phyloP scores from a whole-genome alignment of 2,888 invertebrate species.

The Oligia latruncula region DNA sequence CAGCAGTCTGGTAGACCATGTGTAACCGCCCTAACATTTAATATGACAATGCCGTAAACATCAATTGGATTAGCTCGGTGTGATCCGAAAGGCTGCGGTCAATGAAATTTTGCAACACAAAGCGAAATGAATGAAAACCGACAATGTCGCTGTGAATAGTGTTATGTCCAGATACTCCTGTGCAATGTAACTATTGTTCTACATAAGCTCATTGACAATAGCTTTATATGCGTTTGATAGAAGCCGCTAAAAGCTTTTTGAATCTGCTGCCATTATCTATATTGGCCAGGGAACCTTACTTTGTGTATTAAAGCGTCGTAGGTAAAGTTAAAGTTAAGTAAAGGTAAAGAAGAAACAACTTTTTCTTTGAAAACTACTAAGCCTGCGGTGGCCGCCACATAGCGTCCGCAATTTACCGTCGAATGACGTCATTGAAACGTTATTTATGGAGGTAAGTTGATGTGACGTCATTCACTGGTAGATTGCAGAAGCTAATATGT shows the following conservation, averaged over 20 bases:
- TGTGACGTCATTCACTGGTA: not conserved
- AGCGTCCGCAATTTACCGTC: not conserved
- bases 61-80: slow-evolving; percentile 47
- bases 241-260: slow-evolving; percentile 3
- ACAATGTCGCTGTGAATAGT: slow-evolving; percentile 36
- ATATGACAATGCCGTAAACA: slow-evolving; percentile 33
- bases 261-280: not conserved
- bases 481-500: not conserved
- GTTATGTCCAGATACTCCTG: slow-evolving; percentile 12
- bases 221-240: not conserved
- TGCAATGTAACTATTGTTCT: slow-evolving; percentile 8
- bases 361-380: not conserved
- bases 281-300: not conserved
- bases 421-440: not conserved
- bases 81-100: slow-evolving; percentile 44
- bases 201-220: not conserved
- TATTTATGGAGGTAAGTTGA: not conserved
- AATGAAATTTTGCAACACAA: slow-evolving; percentile 47
- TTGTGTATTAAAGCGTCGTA: not conserved
- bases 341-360: too few species aligned
- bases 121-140: slow-evolving; percentile 39
- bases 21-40: slow-evolving; percentile 6
- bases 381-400: not conserved
- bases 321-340: not conserved
- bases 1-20: too few species aligned